A percentile compares a stretch with the other conserved stretches of the same genome.
These are phyloP conservation scores for Procavia capensis DNA, from an alignment of 2,113 vertebrate genomes.

Conservation along the genomic window DNA sequence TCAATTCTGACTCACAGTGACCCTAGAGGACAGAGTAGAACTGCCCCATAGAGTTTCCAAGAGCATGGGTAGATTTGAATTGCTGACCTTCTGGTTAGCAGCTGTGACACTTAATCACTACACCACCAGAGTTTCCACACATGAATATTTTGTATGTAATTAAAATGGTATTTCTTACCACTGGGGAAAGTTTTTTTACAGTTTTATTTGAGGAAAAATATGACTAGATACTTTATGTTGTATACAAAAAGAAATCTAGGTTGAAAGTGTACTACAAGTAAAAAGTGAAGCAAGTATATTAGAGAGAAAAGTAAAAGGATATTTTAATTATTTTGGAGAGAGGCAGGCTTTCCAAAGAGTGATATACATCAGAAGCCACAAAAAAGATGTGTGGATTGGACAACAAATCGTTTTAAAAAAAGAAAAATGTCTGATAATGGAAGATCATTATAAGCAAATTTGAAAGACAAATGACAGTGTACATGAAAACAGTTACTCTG, in stretches of 20 bases:
- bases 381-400: background rate
- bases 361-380: background rate
- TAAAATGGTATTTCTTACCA: background rate
- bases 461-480: background rate
- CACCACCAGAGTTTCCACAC: no score
- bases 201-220: background rate
- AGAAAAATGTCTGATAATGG: background rate
- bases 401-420: background rate
- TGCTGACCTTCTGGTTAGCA: no score
- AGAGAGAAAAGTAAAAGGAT: background rate
- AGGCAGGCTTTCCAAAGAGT: background rate
- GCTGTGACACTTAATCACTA: no score
- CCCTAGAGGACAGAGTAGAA: no score
- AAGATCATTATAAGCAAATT: background rate
- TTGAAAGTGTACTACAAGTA: background rate
- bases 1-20: no score
- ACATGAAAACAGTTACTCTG: background rate
- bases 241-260: background rate
- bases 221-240: background rate
- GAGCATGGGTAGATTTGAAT: no score
- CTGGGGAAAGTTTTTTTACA: background rate
- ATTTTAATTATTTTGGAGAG: background rate
- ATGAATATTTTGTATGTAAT: background rate
- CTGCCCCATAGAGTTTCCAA: no score
- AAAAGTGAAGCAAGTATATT: background rate